Percentiles rank a stretch among this genome's conserved stretches.
These are phyloP conservation scores for Phaetusa simplex DNA, from an alignment of 2,113 vertebrate species.

Conservation along the genomic window DNA sequence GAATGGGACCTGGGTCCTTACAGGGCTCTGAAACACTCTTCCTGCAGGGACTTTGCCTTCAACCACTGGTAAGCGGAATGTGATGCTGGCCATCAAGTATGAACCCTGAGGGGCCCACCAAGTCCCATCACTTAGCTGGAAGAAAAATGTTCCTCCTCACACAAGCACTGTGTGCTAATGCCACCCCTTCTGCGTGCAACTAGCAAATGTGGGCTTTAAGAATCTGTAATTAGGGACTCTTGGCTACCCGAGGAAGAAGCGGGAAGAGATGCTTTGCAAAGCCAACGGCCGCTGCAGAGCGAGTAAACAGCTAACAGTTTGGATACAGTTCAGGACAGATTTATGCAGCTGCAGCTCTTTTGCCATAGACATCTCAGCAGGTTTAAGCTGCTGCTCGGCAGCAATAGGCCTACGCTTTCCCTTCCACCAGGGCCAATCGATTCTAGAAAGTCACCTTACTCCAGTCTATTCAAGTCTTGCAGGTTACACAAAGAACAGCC, in stretches of 20 bases:
- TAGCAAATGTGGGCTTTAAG: background rate
- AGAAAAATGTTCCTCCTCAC: accelerated
- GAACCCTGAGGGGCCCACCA: accelerated
- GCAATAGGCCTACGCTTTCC: background rate
- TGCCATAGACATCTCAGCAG: background rate
- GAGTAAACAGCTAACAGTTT: background rate
- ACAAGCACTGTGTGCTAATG: background rate
- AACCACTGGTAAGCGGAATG: accelerated
- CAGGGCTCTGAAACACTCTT: background rate
- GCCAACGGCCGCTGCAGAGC: background rate
- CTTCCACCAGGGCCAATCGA: background rate
- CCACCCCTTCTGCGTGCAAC: background rate
- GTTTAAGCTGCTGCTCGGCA: background rate
- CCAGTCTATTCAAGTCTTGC: background rate
- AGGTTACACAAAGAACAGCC: background rate
- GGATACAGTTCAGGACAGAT: background rate
- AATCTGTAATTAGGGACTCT: background rate
- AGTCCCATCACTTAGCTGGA: background rate
- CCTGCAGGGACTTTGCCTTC: background rate
- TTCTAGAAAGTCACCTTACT: background rate
- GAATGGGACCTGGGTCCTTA: accelerated
- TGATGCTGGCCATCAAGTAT: accelerated
- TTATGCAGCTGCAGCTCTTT: background rate
- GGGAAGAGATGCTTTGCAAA: background rate
- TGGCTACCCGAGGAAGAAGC: background rate